Conservation (phyloP, 2,888 invertebrate genomes). For the Athalia rosae region DNA sequence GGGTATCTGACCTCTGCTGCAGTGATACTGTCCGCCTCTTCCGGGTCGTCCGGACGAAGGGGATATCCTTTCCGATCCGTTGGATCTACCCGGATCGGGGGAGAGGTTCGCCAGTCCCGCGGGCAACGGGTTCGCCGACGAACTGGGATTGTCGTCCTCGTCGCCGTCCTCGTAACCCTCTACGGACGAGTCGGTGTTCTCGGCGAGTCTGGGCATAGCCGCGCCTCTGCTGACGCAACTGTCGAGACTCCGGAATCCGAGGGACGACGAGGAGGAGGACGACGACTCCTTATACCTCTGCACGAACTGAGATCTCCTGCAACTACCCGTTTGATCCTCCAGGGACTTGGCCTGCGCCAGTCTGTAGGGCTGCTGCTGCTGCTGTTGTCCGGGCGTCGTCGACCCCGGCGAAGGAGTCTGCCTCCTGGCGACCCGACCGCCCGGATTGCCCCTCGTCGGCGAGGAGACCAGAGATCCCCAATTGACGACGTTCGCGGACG, state of each 20-base stretch:
- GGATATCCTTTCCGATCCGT: constrained; percentile 60
- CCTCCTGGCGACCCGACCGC: constrained; percentile 40
- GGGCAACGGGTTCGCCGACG: constrained; percentile 72
- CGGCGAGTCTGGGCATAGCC: constrained; percentile 75
- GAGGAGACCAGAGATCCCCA: constrained; percentile 59
- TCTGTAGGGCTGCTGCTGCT: constrained; percentile 62
- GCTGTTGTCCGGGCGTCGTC: constrained; percentile 55
- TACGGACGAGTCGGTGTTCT: constrained; percentile 77
- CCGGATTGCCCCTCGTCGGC: constrained; percentile 46
- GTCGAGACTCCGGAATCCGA: constrained; percentile 81
- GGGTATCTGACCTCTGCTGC: constrained; percentile 52
- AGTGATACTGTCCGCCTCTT: constrained; percentile 48
- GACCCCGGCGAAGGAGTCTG: constrained; percentile 37
- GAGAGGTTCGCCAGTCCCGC: constrained; percentile 66
- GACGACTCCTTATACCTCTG: constrained; percentile 76
- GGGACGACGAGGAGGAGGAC: constrained; percentile 77
- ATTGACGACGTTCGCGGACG: constrained; percentile 59
- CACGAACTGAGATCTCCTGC: constrained; percentile 77
- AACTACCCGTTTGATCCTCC: constrained; percentile 75
- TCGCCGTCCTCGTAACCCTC: constrained; percentile 76
- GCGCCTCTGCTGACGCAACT: constrained; percentile 74
- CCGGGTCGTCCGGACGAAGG: constrained; percentile 59
- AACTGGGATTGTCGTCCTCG: constrained; percentile 75
- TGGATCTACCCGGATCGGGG: constrained; percentile 64
- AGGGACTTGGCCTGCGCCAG: constrained; percentile 76